Conservation (phyloP, 2,797 vertebrate genomes). For the Pantherophis vulpinus region DNA sequence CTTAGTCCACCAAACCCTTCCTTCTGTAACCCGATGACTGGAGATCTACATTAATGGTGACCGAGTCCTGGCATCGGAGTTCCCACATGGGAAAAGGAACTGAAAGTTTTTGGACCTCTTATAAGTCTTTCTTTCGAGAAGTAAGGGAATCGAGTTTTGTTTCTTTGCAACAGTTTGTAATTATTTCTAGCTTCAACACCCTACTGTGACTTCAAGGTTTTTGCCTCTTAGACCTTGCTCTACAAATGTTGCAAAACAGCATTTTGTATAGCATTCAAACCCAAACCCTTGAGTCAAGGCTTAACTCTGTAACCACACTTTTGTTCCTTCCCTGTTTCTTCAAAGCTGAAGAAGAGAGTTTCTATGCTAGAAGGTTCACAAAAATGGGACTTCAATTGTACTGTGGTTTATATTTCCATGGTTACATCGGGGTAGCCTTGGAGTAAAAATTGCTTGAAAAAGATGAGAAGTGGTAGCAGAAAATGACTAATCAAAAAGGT, state of each 20-base stretch:
- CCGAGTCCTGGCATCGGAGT: neutral
- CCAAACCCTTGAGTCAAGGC: too few relatives aligned
- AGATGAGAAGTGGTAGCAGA: neutral
- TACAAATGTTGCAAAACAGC: neutral
- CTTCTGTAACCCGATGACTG: neutral
- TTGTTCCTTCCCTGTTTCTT: neutral
- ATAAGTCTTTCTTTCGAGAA: neutral
- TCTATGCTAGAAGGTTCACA: neutral
- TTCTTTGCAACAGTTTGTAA: neutral
- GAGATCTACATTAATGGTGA: neutral
- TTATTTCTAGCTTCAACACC: neutral
- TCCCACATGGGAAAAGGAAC: neutral
- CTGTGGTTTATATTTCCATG: neutral
- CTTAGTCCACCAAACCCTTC: neutral
- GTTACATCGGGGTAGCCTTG: neutral
- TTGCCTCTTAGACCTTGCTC: neutral
- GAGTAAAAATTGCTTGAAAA: neutral
- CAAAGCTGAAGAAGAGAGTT: neutral
- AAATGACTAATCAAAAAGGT: neutral
- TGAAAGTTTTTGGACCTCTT: neutral
- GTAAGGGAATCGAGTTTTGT: neutral
- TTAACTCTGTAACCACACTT: neutral
- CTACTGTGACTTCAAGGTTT: neutral
- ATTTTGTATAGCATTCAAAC: neutral
- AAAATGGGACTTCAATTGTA: neutral